These are phyloP conservation scores for Halocynthia roretzi DNA, from an alignment of 23 tunicate genomes.

Conservation along the genomic window DNA sequence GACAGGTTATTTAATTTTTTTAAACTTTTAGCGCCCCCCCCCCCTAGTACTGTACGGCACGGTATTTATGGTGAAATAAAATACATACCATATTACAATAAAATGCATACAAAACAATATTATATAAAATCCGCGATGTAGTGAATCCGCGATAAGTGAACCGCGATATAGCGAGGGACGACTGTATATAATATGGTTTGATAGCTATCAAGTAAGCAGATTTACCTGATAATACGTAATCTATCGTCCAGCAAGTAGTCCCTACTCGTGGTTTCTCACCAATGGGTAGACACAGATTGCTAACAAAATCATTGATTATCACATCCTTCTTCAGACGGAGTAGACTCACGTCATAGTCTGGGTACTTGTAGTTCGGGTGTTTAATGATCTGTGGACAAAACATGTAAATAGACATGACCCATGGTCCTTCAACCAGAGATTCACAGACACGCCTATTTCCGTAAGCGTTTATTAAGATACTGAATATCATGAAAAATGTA, in stretches of 20 bases:
- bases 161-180: no score
- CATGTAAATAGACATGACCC: background rate
- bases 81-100: conserved; percentile 2
- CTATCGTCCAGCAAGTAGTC: conserved; percentile 47
- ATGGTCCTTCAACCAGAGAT: no score
- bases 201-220: background rate
- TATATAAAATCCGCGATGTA: no score
- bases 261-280: conserved; percentile 53
- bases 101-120: no score
- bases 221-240: conserved; percentile 36
- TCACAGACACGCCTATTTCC: no score
- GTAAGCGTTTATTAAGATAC: no score
- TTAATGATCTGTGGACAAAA: conserved; percentile 10
- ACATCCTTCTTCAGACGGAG: conserved; percentile 29
- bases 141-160: no score
- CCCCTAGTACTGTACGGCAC: no score
- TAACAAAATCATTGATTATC: conserved; percentile 15
- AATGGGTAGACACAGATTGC: conserved; percentile 50
- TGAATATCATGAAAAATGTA: no score
- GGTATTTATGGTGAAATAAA: conserved; percentile 2
- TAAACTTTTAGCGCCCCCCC: no score
- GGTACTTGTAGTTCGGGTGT: conserved; percentile 28
- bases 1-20: no score
- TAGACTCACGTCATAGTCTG: conserved; percentile 61
- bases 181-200: no score